phyloP scores from a whole-genome alignment of 1,140 invertebrate species.

The Temnothorax nylanderi region DNA sequence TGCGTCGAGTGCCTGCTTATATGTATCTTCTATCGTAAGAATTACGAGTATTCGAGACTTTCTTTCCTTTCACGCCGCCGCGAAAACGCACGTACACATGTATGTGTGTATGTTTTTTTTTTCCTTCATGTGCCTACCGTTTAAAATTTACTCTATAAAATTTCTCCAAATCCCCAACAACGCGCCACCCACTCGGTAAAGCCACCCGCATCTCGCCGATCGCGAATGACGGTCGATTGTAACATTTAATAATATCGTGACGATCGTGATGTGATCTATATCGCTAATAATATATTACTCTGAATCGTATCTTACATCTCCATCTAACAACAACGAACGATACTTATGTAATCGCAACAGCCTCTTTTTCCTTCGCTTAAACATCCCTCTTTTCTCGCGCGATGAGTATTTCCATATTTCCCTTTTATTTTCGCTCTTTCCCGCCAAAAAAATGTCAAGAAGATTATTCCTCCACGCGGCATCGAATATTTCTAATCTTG shows the following conservation, averaged over 20 bases:
- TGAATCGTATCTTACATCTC: slow-evolving; percentile 76
- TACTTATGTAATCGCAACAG: slow-evolving; percentile 76
- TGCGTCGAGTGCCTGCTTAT: slow-evolving; percentile 38
- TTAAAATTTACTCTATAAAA: slow-evolving; percentile 75
- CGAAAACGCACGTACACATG: slow-evolving; percentile 3
- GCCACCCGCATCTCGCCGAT: slow-evolving; percentile 59
- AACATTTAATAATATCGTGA: slow-evolving; percentile 71
- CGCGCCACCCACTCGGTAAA: slow-evolving; percentile 49
- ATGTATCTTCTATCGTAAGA: slow-evolving; percentile 34
- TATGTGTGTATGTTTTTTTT: not conserved
- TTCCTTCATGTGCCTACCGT: slow-evolving; percentile 42
- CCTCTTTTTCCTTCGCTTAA: slow-evolving; percentile 70
- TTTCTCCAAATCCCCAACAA: slow-evolving; percentile 73
- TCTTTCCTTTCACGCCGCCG: slow-evolving; percentile 18
- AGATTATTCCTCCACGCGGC: not conserved
- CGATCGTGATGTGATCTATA: slow-evolving; percentile 59
- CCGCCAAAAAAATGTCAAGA: not conserved
- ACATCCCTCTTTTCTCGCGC: slow-evolving; percentile 56
- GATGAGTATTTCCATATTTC: slow-evolving; percentile 22
- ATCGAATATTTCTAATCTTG: not conserved
- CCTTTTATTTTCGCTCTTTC: not conserved
- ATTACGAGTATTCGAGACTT: slow-evolving; percentile 56
- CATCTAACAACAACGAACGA: slow-evolving; percentile 76
- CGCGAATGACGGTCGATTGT: slow-evolving; percentile 60
- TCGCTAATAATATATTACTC: slow-evolving; percentile 79